Percentiles rank a stretch among this genome's conserved stretches.
Conservation (phyloP, 2,888 invertebrate genomes). For the Spodoptera picta region DNA sequence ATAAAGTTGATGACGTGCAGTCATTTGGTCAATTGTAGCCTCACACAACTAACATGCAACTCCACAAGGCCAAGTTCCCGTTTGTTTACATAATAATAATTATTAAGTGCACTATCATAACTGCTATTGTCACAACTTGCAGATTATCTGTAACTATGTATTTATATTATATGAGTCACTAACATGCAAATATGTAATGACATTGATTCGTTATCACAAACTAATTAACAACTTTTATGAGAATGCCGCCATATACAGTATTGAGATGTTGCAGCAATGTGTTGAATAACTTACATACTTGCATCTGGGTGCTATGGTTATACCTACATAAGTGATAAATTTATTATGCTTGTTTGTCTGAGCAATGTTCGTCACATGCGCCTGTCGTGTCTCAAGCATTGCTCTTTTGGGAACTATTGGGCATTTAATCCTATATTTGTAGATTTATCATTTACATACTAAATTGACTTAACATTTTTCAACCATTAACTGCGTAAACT, state of each 20-base stretch:
- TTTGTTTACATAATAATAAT: conserved; percentile 84
- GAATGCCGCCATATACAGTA: conserved; percentile 82
- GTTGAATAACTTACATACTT: conserved; percentile 87
- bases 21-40: conserved; percentile 83
- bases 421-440: conserved; percentile 89
- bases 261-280: conserved; percentile 76
- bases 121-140: conserved; percentile 86
- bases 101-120: conserved; percentile 87
- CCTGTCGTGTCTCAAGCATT: conserved; percentile 73
- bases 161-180: conserved; percentile 89
- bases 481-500: conserved; percentile 88
- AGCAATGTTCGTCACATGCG: conserved; percentile 75
- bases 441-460: conserved; percentile 88
- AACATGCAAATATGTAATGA: conserved; percentile 89
- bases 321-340: conserved; percentile 85
- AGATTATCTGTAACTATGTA: conserved; percentile 88
- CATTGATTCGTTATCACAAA: conserved; percentile 80
- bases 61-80: conserved; percentile 89
- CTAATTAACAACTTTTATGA: conserved; percentile 80
- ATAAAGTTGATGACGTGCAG: conserved; percentile 88
- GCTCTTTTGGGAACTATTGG: conserved; percentile 88
- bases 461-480: conserved; percentile 88
- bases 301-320: conserved; percentile 89
- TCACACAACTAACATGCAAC: conserved; percentile 88
- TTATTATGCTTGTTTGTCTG: conserved; percentile 86